These are phyloP conservation scores for Encarsia formosa DNA, from an alignment of 2,888 invertebrate genomes.

Conservation along the genomic window DNA sequence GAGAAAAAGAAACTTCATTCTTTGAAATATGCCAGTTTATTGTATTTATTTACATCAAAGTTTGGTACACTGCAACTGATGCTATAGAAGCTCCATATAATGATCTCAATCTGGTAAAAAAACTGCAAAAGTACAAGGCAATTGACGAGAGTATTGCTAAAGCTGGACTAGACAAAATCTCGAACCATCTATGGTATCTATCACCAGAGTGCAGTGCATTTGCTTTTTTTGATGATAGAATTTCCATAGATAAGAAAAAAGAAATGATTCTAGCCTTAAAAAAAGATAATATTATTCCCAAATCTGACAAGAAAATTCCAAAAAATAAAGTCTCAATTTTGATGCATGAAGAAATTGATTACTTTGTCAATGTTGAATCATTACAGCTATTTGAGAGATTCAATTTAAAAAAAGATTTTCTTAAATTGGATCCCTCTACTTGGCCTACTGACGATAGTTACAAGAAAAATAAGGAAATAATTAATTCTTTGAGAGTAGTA, in stretches of 20 bases:
- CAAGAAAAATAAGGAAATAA: neutral
- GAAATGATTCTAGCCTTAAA: neutral
- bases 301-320: neutral
- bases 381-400: neutral
- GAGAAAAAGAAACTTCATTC: neutral
- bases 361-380: neutral
- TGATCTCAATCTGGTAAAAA: constrained; percentile 28
- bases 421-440: neutral
- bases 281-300: neutral
- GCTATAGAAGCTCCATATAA: constrained; percentile 25
- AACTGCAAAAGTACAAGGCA: constrained; percentile 14
- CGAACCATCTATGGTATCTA: constrained; percentile 26
- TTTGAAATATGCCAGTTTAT: constrained; percentile 29
- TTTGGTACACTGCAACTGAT: constrained; percentile 25
- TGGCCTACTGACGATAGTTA: neutral
- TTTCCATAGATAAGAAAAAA: constrained; percentile 11
- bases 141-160: constrained; percentile 12
- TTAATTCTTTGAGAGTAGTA: constrained; percentile 14
- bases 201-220: too few relatives aligned
- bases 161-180: constrained; percentile 11
- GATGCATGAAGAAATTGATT: neutral
- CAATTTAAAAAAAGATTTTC: neutral
- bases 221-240: constrained; percentile 21
- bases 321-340: neutral
- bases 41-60: constrained; percentile 26